Evolutionary conservation across 2,888 invertebrate species (phyloP), one percentile per base, ranked within the genome.

Genomic region (Alcis repandata): DNA sequence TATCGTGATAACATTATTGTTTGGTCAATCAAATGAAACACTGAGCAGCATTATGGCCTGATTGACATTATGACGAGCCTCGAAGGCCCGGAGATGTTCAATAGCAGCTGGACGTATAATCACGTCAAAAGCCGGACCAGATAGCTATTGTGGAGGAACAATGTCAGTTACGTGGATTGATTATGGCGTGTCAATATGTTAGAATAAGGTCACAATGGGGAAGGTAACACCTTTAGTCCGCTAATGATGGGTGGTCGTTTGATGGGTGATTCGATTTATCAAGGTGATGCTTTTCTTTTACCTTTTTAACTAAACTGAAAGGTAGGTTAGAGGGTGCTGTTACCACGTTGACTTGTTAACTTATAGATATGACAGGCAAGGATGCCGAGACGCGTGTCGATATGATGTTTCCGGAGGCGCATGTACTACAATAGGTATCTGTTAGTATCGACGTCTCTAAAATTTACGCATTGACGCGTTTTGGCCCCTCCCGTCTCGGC

Each of bases 361-460:
- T 58, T 49, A 45, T 53, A 57, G 41, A 32, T 52, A 51, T 13
- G 32, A 54, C 33, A 59, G 20, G 13, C 46, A 51, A n/a, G n/a
- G 49, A 57, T 62, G 59, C 63, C 63, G 46, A 64, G 63, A 64
- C 54, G 27, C 62, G 67, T 69, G 73, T 77, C 64, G 70, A 72
- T 77, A 75, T 77, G 70, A 70, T 75, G 65, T 77, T 77, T 79
- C 4, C 67, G 22, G 63, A 71, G 69, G 57, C 60, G 68, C 63
- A 61, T 59, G 13, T 40, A 36, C 19, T 51, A 51, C 45, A 59
- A 64, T 62, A 59, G 57, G 53, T 7, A n/a, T n/a, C n/a, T n/a
- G 32, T 38, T 58, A 22, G 38, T 19, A 51, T 61, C 49, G 45
- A 41, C 57, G 52, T 46, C 13, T 33, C 15, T 32, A 40, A 59